Base-by-base conservation (phyloP, 2,113 vertebrate species). In the Lycocorax pyrrhopterus region DNA sequence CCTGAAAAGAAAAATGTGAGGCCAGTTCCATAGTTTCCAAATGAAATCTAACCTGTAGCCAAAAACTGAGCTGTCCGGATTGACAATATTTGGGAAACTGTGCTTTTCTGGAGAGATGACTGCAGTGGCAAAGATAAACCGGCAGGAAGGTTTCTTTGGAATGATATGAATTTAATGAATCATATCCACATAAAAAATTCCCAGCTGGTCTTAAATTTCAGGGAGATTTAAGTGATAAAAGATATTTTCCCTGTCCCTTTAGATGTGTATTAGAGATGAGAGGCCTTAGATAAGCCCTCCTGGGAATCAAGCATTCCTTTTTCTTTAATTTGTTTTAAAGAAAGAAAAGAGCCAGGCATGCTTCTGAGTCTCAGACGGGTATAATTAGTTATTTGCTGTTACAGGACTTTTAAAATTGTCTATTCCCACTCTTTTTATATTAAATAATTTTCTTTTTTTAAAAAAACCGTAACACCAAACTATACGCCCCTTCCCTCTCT, bases 201-300 rank as follows among this genome's bases (percentile, higher is more conserved):
- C 98, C 98, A 98, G 98, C 98, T 98, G 98, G 98, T 97, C 97
- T 97, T 98, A 98, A 98, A 98, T 98, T 98, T 98, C 98, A 98
- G 98, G 98, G 98, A 98, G 97, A 98, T 98, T 97, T 98, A 97
- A 98, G 97, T 96, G 97, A 98, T 98, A 98, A 98, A 98, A 98
- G 97, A 97, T 97, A 97, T 98, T 98, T 98, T 98, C 96, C 89
- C 97, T 96, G 59, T 97, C 97, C 97, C 95, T 97, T 98, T 97
- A 98, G 97, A 98, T 98, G 96, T 97, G 96, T 96, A 97, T 98
- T 98, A 96, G 97, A 98, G 96, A 97, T 79, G 93, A 98, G 97
- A 97, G 93, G 92, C 94, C 96, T 73, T 73, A 91, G 96, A 97
- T 96, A 96, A 98, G 96, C 89, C 87, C 96, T 97, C 97, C 33